Conservation (phyloP, 2,113 vertebrate genomes). For the Butorides virescens region DNA sequence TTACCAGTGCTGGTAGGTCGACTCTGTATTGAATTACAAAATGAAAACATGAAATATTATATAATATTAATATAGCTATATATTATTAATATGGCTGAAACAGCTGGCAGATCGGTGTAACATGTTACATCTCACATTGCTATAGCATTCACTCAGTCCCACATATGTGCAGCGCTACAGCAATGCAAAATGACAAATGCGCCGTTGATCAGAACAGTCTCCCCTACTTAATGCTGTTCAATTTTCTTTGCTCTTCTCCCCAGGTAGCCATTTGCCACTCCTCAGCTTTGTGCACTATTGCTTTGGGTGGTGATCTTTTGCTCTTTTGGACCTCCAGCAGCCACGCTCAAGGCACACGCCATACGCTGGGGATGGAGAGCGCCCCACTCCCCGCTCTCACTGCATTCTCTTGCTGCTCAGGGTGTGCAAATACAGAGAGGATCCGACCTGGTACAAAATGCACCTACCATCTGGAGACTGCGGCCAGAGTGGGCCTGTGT, state of each 20-base stretch:
- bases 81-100: background rate
- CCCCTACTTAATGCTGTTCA: background rate
- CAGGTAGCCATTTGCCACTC: background rate
- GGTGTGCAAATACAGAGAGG: background rate
- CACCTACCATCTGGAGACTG: fast-evolving
- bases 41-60: background rate
- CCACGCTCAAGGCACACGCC: background rate
- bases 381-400: background rate
- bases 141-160: background rate
- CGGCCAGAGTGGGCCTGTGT: background rate
- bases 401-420: background rate
- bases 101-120: background rate
- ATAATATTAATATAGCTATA: background rate
- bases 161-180: fast-evolving
- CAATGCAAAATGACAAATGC: background rate
- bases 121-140: background rate
- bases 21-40: background rate
- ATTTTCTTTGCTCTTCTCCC: background rate
- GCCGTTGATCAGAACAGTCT: background rate
- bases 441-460: fast-evolving
- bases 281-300: background rate
- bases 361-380: background rate
- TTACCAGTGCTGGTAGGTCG: background rate
- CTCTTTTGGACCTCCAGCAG: background rate
- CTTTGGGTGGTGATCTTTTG: background rate